Evolutionary conservation across 2,888 invertebrate genomes (phyloP), one percentile per base, ranked within the genome.

Genomic region (Palloptera scutellata): DNA sequence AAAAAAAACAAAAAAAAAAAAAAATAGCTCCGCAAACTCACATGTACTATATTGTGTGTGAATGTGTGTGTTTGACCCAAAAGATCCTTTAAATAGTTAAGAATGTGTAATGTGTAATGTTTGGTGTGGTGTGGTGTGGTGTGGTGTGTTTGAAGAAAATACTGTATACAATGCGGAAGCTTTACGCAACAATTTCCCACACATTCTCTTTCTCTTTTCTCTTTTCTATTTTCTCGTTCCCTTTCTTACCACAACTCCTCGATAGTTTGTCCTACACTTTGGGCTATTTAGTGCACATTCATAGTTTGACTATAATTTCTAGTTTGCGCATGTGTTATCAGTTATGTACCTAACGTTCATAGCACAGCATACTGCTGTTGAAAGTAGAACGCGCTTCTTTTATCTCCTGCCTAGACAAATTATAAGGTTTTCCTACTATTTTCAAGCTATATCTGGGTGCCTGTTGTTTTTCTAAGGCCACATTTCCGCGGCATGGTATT

Each of bases 141-240:
- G 30, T 30, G 30, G 30, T 6, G 2, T 30, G 30, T 6, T 30
- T 30, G 30, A 30, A 30, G 30, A 30, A 30, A 30, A 30, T 30
- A 30, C 6, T 30, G 30, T n/a, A n/a, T n/a, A n/a, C 15, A 48
- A 48, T 48, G 15, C 51, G 51, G n/a, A 48, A 48, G 51, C 15
- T 48, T 48, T 48, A 48, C 51, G 51, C 51, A 48, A 48, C 51
- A n/a, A 48, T n/a, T 48, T 48, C 51, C 51, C 51, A 48, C 51
- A 48, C 8, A n/a, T 15, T 15, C 51, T 48, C 51, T n/a, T n/a
- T 48, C 10, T 45, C 45, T n/a, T 48, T 48, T 8, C 51, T 8
- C 15, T 4, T 8, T 48, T 48, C 51, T 1, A 15, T 48, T n/a
- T n/a, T 45, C 12, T 45, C 10, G 45, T n/a, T n/a, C n/a, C n/a